Conservation (phyloP, 2,888 invertebrate species). For the Esperia sulphurella region DNA sequence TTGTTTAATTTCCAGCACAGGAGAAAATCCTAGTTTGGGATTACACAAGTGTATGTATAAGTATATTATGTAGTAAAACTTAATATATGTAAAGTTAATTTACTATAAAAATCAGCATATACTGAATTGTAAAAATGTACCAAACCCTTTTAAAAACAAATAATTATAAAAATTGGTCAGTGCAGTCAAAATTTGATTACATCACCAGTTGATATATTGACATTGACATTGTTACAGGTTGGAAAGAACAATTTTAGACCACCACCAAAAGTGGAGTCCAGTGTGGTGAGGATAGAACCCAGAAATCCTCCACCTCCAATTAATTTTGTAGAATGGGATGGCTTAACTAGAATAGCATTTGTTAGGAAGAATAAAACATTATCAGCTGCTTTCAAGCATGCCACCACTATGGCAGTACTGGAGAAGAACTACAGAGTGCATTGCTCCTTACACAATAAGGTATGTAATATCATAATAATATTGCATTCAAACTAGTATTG, state of each 20-base stretch:
- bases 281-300: conserved; percentile 98
- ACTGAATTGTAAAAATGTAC: too few relatives aligned
- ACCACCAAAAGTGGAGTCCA: conserved; percentile 99
- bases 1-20: too few relatives aligned
- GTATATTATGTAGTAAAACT: too few relatives aligned
- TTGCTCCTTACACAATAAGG: conserved; percentile 90
- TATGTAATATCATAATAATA: too few relatives aligned
- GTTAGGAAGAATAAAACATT: conserved; percentile 98
- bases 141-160: too few relatives aligned
- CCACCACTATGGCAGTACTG: conserved; percentile 88
- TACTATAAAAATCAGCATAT: too few relatives aligned
- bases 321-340: conserved; percentile 99
- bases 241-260: conserved; percentile 99
- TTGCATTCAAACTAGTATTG: too few relatives aligned
- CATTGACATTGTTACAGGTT: conserved; percentile 76
- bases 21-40: too few relatives aligned
- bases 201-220: neutral
- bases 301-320: conserved; percentile 97
- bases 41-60: too few relatives aligned
- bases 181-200: neutral
- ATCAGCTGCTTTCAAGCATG: conserved; percentile 92
- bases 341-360: conserved; percentile 96
- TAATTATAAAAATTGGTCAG: too few relatives aligned
- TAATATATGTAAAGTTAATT: too few relatives aligned
- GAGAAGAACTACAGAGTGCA: conserved; percentile 95